Conservation (phyloP, 1,140 invertebrate species). For the Cotesia glomerata region DNA sequence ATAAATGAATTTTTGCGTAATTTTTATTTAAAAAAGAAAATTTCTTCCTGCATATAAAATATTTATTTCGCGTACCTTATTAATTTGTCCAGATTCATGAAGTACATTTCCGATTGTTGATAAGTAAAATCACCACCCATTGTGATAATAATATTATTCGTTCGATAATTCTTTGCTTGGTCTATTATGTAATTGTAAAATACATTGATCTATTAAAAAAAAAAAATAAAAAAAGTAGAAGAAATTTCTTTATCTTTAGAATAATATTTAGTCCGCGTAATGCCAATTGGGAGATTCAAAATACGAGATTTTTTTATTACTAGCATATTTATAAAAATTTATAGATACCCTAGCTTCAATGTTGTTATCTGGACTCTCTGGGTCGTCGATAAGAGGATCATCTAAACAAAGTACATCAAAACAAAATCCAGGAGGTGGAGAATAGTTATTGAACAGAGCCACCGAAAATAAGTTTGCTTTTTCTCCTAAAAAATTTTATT, state of each 20-base stretch:
- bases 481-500: slow-evolving; percentile 59
- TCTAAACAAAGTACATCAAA: slow-evolving; percentile 84
- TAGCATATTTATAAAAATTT: not conserved
- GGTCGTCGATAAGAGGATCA: slow-evolving; percentile 78
- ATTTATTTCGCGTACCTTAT: slow-evolving; percentile 70
- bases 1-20: too few relatives aligned
- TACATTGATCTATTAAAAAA: slow-evolving; percentile 37
- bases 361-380: slow-evolving; percentile 72
- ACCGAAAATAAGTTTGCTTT: slow-evolving; percentile 72
- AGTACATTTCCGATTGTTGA: slow-evolving; percentile 84
- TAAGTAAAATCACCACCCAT: slow-evolving; percentile 96
- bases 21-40: too few relatives aligned
- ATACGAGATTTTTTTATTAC: not conserved
- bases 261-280: too few relatives aligned
- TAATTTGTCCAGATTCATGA: slow-evolving; percentile 86
- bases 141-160: slow-evolving; percentile 83
- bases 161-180: slow-evolving; percentile 66
- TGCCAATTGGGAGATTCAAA: not conserved
- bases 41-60: not conserved
- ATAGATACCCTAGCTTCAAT: slow-evolving; percentile 68
- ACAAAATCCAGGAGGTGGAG: slow-evolving; percentile 83
- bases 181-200: slow-evolving; percentile 44
- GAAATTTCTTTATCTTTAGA: not conserved
- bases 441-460: slow-evolving; percentile 77
- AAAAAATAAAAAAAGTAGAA: slow-evolving; percentile 25